Evolutionary conservation across 1,140 invertebrate species (phyloP), one percentile per base, ranked within the genome.

Genomic region (Megathymus violae): DNA sequence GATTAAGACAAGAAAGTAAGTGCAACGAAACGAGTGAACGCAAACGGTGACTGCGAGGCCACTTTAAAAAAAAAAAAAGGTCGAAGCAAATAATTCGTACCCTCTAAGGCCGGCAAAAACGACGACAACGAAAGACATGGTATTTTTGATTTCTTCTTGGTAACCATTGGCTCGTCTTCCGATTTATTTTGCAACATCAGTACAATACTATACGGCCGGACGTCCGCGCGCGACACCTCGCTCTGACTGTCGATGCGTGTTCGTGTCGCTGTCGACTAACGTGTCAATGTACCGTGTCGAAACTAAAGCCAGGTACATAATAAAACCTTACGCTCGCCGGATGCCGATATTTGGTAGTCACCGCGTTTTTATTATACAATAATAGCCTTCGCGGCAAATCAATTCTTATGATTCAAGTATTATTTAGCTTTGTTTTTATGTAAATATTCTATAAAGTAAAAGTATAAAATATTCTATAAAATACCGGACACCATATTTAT

Each of bases 111-210:
- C 51, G 85, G 85, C 22, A 90, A 80, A 76, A 90, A 85, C 19
- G 88, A 83, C 1, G 88, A 83, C 47, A 90, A 70, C 62, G 88
- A 88, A 34, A 90, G 67, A 69, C 88, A 90, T 74, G 88, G 85
- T 82, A 90, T 90, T 75, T 88, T 90, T 4, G 81, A 87, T 54
- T 90, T 90, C 81, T 90, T 90, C 79, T 90, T 88, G 66, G 83
- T 84, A 48, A 90, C 84, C 80, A 87, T 86, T 34, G 78, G 75
- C 60, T 88, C 88, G 72, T 84, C 76, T 48, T 85, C 85, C 11
- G 82, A 72, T 65, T 86, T 88, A 66, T 71, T 85, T 64, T 86
- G 84, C 72, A 89, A 85, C 87, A 90, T 88, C 71, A 66, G 71
- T 67, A 69, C 69, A 66, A 54, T 62, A 64, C 63, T 67, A 62